Conservation (phyloP, 2,797 vertebrate genomes). For the Tangara arthus region DNA sequence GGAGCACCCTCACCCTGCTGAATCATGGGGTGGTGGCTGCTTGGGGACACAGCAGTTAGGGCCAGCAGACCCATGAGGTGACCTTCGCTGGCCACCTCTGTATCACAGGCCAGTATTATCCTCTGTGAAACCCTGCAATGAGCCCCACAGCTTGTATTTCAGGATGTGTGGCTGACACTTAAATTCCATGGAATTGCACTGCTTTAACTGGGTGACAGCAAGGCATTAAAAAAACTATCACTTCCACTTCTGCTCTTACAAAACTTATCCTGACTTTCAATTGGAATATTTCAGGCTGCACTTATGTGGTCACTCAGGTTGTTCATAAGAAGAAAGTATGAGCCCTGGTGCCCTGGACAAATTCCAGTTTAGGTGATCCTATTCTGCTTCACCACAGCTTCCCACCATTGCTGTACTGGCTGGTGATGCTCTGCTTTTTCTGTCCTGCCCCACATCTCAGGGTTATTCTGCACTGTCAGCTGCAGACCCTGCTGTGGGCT, state of each 20-base stretch:
- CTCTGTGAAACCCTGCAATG: not conserved
- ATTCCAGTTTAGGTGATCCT: not conserved
- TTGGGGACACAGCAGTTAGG: not conserved
- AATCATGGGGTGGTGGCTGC: not conserved
- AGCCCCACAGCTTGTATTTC: not conserved
- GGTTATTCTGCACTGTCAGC: not conserved
- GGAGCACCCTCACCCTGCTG: not conserved
- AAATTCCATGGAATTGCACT: not conserved
- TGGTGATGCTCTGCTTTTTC: not conserved
- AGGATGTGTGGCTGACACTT: not conserved
- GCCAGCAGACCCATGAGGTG: not conserved
- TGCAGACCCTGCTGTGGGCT: not conserved
- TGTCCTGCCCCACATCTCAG: not conserved
- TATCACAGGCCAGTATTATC: not conserved
- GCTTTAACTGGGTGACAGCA: not conserved
- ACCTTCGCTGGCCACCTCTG: not conserved
- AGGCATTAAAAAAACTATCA: not conserved
- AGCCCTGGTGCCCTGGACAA: not conserved
- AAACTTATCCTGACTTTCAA: not conserved
- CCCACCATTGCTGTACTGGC: not conserved
- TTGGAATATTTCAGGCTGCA: not conserved
- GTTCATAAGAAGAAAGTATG: not conserved
- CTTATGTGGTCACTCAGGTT: not conserved
- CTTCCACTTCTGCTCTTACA: not conserved
- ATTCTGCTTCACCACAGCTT: not conserved